Base-by-base conservation (phyloP, 2,797 vertebrate species). In the Glyptemys insculpta region DNA sequence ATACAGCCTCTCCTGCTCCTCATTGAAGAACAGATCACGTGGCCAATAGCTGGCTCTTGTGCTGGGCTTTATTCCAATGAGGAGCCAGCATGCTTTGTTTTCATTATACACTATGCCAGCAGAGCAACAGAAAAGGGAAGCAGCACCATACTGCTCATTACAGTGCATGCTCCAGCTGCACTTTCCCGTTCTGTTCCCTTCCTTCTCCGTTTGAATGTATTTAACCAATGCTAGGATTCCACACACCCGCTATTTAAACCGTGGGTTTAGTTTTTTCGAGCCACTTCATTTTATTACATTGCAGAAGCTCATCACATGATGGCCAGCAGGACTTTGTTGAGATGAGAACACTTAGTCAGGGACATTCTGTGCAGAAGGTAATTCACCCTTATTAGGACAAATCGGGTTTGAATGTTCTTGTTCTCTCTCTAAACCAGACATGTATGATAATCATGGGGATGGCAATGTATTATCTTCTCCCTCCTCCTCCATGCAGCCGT, bases 141-240 rank as follows among this genome's bases (percentile, higher is more conserved):
- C 44, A 10, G 59, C 19, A 34, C n/a, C n/a, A 31, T 79, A 81
- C 49, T 25, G 19, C 52, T 82, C 47, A 47, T 59, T 23, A 57
- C 23, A 8, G 49, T 0, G 2, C 18, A 7, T 47, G 80, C 85
- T 6, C 0, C 0, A 0, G 4, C 15, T 27, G 1, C 34, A 14
- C 49, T 53, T 50, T 83, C 83, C 89, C 1, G 1, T 65, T 0
- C 0, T 80, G 16, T 47, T 2, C 79, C 49, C 50, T 41, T 53
- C 31, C 9, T 72, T 31, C 80, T 15, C n/a, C 37, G 6, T 23
- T 59, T 29, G 11, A 3, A 1, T 56, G 50, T 6, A 8, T 78
- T 8, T 1, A 81, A 41, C 15, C 4, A 9, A 16, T 18, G 14
- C 44, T 49, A 31, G 74, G 44, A 27, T 8, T 47, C 25, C 74